Evolutionary conservation across 2,888 invertebrate genomes (phyloP).

Genomic region (Cheilosia pagana): DNA sequence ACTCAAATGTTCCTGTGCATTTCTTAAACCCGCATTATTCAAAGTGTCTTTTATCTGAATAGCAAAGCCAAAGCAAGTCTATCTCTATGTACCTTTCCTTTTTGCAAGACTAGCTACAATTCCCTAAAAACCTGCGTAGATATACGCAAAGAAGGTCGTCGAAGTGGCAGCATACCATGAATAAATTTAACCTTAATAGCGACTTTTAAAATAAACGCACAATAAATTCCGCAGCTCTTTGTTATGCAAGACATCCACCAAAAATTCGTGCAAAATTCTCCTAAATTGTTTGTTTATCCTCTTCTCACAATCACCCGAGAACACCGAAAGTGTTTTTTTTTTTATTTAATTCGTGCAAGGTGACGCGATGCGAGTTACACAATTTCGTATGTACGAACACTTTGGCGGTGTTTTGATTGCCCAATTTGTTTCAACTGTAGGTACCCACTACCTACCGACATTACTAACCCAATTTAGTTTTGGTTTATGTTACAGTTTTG

Average conservation of each 20-base stretch:
- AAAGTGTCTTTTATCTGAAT: too few relatives aligned
- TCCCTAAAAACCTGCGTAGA: too few relatives aligned
- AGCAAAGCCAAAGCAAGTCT: too few relatives aligned
- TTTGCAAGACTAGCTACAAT: too few relatives aligned
- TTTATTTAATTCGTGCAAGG: constrained; percentile 40
- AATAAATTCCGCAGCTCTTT: constrained; percentile 19
- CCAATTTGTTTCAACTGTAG: constrained; percentile 24
- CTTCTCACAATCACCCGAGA: constrained; percentile 19
- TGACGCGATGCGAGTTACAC: constrained; percentile 28
- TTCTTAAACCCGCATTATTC: too few relatives aligned
- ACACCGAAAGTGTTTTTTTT: constrained; percentile 30
- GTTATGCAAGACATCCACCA: constrained; percentile 17
- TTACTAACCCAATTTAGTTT: constrained; percentile 35
- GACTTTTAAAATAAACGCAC: constrained; percentile 10
- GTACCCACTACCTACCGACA: neutral
- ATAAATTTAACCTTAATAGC: constrained; percentile 28
- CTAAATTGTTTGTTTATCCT: constrained; percentile 7
- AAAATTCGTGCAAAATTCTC: constrained; percentile 45
- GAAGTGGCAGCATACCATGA: constrained; percentile 11
- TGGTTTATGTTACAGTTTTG: constrained; percentile 11
- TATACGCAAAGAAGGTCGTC: neutral
- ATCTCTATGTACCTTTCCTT: too few relatives aligned
- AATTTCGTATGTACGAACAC: constrained; percentile 1
- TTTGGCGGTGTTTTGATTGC: constrained; percentile 15
- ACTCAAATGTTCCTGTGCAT: too few relatives aligned